A percentile compares a stretch with the other conserved stretches of the same genome.
phyloP scores from a whole-genome alignment of 1,140 invertebrate species.

The Diabrotica virgifera region DNA sequence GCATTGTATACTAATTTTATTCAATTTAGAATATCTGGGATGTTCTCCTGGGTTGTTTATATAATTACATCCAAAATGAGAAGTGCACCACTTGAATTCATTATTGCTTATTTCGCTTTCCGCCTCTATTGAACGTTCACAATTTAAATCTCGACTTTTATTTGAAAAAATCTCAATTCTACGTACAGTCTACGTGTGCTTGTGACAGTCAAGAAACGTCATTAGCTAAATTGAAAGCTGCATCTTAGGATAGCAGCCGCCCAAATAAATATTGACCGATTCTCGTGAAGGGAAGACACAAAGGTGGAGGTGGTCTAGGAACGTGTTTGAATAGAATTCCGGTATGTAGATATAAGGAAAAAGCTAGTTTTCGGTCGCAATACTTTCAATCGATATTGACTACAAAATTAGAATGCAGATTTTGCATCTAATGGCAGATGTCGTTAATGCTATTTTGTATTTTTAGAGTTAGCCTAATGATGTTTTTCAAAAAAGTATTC shows the following conservation, averaged over 20 bases:
- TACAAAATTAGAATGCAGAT: neutral
- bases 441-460: too few species aligned
- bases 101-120: too few species aligned
- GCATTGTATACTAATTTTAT: too few species aligned
- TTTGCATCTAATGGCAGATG: neutral
- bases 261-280: slow-evolving; percentile 21
- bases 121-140: too few species aligned
- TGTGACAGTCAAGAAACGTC: slow-evolving; percentile 49
- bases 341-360: slow-evolving; percentile 49
- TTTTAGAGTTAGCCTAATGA: too few species aligned
- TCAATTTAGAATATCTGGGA: too few species aligned
- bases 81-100: too few species aligned
- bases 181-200: slow-evolving; percentile 38
- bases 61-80: too few species aligned
- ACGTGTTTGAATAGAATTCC: slow-evolving; percentile 47
- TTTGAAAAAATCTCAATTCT: slow-evolving; percentile 7
- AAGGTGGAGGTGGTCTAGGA: slow-evolving; percentile 28
- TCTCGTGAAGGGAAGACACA: slow-evolving; percentile 19
- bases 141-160: too few species aligned
- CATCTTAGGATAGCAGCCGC: slow-evolving; percentile 42
- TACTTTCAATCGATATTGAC: slow-evolving; percentile 8
- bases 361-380: slow-evolving; percentile 42
- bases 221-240: slow-evolving; percentile 50
- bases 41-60: too few species aligned
- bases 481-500: too few species aligned